A percentile compares a stretch with the other conserved stretches of the same genome.
Conservation (phyloP, 2,797 vertebrate species). For the Acridotheres tristis region DNA sequence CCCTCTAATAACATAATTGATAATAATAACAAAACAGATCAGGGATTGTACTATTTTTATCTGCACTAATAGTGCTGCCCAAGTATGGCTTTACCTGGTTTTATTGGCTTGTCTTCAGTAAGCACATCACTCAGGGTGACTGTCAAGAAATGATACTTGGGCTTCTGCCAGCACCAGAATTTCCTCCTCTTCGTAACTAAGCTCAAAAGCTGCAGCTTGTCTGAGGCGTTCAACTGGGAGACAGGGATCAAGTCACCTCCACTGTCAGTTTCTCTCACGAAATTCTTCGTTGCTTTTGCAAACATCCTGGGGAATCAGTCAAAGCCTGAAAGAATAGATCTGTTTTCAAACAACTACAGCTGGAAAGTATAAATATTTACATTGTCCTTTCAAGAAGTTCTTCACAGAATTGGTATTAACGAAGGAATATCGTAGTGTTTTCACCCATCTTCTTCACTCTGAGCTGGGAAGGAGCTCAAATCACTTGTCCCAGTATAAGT, state of each 20-base stretch:
- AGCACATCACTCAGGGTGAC: constrained; percentile 87
- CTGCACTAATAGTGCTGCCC: neutral
- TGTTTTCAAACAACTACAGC: neutral
- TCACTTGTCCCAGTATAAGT: neutral
- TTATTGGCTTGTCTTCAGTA: constrained; percentile 75
- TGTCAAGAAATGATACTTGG: constrained; percentile 85
- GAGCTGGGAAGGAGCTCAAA: neutral
- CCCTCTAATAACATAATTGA: neutral
- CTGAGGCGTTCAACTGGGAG: constrained; percentile 84
- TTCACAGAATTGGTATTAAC: neutral
- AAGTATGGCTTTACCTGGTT: constrained; percentile 79
- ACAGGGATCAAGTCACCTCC: constrained; percentile 86
- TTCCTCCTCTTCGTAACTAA: constrained; percentile 86
- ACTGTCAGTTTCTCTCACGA: constrained; percentile 86
- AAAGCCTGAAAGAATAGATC: constrained; percentile 46
- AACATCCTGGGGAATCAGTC: constrained; percentile 82
- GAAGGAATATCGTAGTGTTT: neutral
- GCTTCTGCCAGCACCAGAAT: constrained; percentile 90
- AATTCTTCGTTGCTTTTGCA: constrained; percentile 88
- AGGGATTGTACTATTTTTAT: neutral
- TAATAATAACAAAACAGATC: neutral
- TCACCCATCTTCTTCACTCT: neutral
- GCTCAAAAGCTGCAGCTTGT: constrained; percentile 80
- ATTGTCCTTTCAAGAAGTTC: neutral
- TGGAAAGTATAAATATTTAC: neutral